A percentile compares a stretch with the other conserved stretches of the same genome.
These are phyloP conservation scores for Hypotaenidia philippensis DNA, from an alignment of 2,797 vertebrate species.

Conservation along the genomic window DNA sequence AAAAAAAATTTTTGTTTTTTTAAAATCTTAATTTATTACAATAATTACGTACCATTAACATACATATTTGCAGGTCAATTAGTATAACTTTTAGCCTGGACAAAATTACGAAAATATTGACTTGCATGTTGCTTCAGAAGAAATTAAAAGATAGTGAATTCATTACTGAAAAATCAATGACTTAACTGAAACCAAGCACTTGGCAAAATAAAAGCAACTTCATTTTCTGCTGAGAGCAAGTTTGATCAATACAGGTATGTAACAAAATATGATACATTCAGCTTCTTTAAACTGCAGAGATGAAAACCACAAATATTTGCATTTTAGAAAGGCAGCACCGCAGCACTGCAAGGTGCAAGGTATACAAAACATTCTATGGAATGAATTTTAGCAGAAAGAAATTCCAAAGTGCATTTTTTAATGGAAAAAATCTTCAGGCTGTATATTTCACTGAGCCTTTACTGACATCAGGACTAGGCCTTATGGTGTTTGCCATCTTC, in stretches of 20 bases:
- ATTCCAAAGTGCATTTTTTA: not conserved
- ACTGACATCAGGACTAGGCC: not conserved
- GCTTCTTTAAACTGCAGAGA: not conserved
- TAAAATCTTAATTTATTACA: not conserved
- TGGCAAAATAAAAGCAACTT: not conserved
- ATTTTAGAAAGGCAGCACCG: not conserved
- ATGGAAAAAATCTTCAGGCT: not conserved
- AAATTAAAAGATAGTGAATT: not conserved
- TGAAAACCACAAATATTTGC: not conserved
- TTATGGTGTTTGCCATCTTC: not conserved
- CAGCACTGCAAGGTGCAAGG: not conserved
- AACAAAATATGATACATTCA: not conserved
- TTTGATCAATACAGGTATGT: not conserved
- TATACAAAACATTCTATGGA: not conserved
- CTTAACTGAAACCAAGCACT: not conserved
- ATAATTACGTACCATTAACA: not conserved
- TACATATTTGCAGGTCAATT: not conserved
- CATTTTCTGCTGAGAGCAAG: not conserved
- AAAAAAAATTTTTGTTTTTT: too few relatives aligned
- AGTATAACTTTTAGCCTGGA: not conserved
- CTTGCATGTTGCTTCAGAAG: not conserved
- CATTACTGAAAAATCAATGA: not conserved
- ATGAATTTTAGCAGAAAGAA: not conserved
- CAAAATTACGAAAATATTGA: not conserved
- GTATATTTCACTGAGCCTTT: not conserved